These are phyloP conservation scores for Caenorhabditis remanei DNA, from an alignment of 1,140 invertebrate genomes.

Conservation along the genomic window DNA sequence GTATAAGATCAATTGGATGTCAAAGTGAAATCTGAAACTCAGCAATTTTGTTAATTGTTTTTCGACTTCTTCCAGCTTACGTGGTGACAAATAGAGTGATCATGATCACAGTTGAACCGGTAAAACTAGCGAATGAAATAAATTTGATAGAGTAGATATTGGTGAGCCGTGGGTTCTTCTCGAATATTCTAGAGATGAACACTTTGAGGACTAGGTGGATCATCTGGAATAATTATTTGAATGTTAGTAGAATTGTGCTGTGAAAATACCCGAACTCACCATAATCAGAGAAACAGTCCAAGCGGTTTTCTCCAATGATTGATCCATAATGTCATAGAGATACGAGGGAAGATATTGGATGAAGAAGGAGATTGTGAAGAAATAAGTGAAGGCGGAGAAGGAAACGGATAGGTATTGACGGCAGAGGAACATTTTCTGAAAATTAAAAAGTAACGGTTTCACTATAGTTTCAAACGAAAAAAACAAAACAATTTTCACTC, in stretches of 20 bases:
- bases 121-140: background rate
- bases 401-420: constrained; percentile 20
- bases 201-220: constrained; percentile 21
- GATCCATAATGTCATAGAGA: constrained; percentile 16
- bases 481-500: background rate
- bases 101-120: constrained; percentile 18
- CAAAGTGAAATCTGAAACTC: constrained; percentile 21
- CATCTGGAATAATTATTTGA: background rate
- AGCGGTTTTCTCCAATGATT: constrained; percentile 23
- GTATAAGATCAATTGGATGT: constrained; percentile 42
- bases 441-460: background rate
- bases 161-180: constrained; percentile 31
- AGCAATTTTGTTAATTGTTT: background rate
- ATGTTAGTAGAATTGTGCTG: background rate
- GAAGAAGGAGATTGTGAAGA: background rate
- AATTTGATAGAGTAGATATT: constrained; percentile 32
- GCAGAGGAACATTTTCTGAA: constrained; percentile 40
- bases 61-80: background rate
- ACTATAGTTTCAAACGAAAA: too few species aligned
- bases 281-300: constrained; percentile 50
- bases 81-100: constrained; percentile 21
- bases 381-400: background rate
- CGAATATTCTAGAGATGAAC: constrained; percentile 41
- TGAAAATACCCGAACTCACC: background rate
- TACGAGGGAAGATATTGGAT: constrained; percentile 32